phyloP scores from a whole-genome alignment of 2,888 invertebrate species.

The Macrosiphum euphorbiae region DNA sequence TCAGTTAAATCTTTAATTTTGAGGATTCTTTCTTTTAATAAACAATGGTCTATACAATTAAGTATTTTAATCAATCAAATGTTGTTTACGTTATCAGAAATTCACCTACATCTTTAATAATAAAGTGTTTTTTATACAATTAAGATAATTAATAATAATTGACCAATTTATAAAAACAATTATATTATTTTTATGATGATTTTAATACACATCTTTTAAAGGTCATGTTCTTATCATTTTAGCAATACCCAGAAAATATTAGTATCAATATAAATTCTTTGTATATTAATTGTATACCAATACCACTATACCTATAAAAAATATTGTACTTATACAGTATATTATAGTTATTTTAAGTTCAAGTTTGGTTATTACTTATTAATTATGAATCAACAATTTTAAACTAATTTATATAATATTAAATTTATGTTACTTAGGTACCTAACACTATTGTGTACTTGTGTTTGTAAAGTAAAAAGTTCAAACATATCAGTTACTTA shows the following conservation, averaged over 20 bases:
- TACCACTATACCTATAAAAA: not conserved
- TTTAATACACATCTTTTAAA: not conserved
- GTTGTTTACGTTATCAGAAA: not conserved
- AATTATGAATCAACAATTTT: not conserved
- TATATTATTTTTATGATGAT: not conserved
- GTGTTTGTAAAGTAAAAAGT: too few relatives aligned
- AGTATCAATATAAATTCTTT: not conserved
- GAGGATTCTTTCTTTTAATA: not conserved
- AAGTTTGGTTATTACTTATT: not conserved
- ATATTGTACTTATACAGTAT: not conserved
- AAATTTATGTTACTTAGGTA: too few relatives aligned
- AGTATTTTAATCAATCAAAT: not conserved
- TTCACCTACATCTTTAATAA: not conserved
- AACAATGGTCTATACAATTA: not conserved
- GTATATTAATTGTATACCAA: not conserved
- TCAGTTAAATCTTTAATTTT: not conserved
- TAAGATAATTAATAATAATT: conserved; percentile 20
- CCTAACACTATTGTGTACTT: too few relatives aligned
- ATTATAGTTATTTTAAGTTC: not conserved
- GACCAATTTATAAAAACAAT: conserved; percentile 13
- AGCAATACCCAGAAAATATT: not conserved
- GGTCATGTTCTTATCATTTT: conserved; percentile 4
- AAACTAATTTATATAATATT: not conserved
- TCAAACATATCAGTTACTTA: too few relatives aligned
- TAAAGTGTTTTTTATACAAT: not conserved